phyloP scores from a whole-genome alignment of 2,797 vertebrate species.

The Lepidocolaptes lacrymiger region DNA sequence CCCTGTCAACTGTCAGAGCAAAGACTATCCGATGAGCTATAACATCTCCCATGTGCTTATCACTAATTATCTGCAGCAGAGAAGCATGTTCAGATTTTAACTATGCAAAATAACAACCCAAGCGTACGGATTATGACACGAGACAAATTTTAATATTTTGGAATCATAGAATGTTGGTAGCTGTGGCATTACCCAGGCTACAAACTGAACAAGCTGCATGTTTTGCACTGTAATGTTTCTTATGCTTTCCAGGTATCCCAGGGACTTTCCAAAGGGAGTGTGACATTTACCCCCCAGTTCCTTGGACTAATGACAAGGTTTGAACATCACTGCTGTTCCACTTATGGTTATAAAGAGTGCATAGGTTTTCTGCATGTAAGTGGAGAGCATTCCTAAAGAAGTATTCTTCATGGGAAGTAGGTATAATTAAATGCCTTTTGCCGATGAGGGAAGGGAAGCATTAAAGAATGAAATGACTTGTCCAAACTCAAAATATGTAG shows the following conservation, averaged over 20 bases:
- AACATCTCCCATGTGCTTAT: constrained; percentile 32
- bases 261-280: not conserved
- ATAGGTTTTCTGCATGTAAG: not conserved
- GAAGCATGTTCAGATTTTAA: constrained; percentile 40
- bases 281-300: not conserved
- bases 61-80: constrained; percentile 56
- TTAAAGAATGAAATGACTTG: not conserved
- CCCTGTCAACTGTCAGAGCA: constrained; percentile 8
- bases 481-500: not conserved
- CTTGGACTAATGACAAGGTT: not conserved
- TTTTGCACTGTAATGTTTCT: not conserved
- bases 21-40: not conserved
- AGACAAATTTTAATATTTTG: constrained; percentile 25
- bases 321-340: not conserved
- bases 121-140: not conserved
- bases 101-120: constrained; percentile 41
- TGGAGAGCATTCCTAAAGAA: not conserved
- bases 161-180: not conserved
- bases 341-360: not conserved
- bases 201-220: not conserved
- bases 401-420: not conserved
- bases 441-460: not conserved
- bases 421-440: not conserved
- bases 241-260: not conserved
- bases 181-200: not conserved